Evolutionary conservation across 2,888 invertebrate species (phyloP), one percentile per base, ranked within the genome.

Genomic region (Cyaniris semiargus): DNA sequence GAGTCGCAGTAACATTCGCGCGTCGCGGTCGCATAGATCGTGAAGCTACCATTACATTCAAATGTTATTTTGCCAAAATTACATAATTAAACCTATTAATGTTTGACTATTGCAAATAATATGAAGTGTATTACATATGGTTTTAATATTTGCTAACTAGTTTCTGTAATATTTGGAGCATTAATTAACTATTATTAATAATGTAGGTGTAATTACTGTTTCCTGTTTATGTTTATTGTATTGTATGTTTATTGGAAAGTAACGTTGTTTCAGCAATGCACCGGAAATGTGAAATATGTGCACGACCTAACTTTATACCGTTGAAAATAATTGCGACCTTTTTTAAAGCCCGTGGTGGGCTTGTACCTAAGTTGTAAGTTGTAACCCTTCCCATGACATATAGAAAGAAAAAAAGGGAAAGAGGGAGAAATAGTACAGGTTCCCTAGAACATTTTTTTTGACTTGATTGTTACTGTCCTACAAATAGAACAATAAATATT

Each of bases 111-210:
- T 27, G 66, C 27, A 31, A 66, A 66, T 66, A 27, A 15, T 31
- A 66, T 66, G 5, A 27, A 66, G 27, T 66, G 60, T 23, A 66
- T 60, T 60, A 60, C 27, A 66, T 66, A 27, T 15, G 27, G 27
- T 66, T 27, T 66, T 66, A 66, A 66, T 66, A 66, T 66, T 66
- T 66, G 27, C 66, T 27, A 66, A 66, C 27, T 66, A 27, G 27
- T 66, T 66, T 66, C 18, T 66, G 27, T 4, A 66, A 66, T 66
- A 66, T 31, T 18, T 18, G 27, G 66, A 27, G 27, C 66, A 31
- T 27, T 66, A 27, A 66, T 66, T 27, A 66, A 66, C 66, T 31
- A 66, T 23, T 60, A 60, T 27, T 66, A 6, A 15, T 66, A 66
- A 27, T 60, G 23, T 60, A 60, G 21, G 23, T 60, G 23, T 66